These are phyloP conservation scores for Pangasius larnaudii DNA, from an alignment of 2,797 vertebrate genomes.

Conservation along the genomic window DNA sequence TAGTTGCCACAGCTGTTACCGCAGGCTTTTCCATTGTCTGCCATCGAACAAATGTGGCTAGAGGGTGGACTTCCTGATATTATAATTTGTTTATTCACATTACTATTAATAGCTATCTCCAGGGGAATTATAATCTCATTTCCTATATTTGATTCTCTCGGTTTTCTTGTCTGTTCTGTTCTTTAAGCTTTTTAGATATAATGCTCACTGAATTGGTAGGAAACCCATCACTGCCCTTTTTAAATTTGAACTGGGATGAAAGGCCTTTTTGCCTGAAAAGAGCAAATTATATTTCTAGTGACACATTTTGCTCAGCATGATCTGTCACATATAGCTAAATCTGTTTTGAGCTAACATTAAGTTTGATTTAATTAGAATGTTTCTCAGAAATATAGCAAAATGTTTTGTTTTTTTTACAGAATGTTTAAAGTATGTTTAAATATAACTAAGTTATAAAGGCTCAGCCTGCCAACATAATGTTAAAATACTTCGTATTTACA, in stretches of 20 bases:
- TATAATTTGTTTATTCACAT: conserved; percentile 72
- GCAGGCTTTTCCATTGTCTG: conserved; percentile 26
- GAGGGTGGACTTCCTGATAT: conserved; percentile 67
- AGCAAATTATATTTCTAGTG: background rate
- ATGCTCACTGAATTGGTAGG: background rate
- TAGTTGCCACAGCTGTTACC: conserved; percentile 5
- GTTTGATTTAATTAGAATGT: background rate
- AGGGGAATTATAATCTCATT: conserved; percentile 57
- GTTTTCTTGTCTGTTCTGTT: conserved; percentile 39
- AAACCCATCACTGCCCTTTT: conserved; percentile 1
- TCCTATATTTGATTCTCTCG: conserved; percentile 52
- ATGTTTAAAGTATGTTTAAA: conserved; percentile 8
- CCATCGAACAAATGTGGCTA: conserved; percentile 46
- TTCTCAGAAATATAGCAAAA: background rate
- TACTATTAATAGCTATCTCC: conserved; percentile 66
- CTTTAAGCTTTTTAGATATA: conserved; percentile 21
- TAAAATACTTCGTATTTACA: conserved; percentile 1
- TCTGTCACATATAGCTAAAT: conserved; percentile 5
- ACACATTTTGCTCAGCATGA: background rate
- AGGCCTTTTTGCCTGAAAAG: background rate
- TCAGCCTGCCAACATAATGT: background rate
- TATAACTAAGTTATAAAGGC: conserved; percentile 13
- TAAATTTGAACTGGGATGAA: background rate
- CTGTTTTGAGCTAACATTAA: background rate
- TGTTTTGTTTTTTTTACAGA: background rate